Conservation (phyloP, 2,797 vertebrate genomes). For the Naso thynnoides region DNA sequence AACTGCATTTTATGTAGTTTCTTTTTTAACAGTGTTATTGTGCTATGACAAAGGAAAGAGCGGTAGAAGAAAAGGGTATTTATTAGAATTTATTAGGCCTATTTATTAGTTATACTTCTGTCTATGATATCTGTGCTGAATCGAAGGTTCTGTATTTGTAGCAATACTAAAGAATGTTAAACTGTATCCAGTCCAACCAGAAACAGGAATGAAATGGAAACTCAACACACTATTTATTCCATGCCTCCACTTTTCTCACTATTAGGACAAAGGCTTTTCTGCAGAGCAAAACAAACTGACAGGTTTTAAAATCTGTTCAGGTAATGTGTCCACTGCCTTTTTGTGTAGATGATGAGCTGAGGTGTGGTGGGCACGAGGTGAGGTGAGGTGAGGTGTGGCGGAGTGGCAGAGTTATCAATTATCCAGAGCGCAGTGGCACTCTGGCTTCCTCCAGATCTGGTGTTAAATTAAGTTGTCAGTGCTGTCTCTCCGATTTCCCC, state of each 20-base stretch:
- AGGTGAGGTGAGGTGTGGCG: slow-evolving; percentile 65
- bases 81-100: no score
- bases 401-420: slow-evolving; percentile 85
- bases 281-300: slow-evolving; percentile 11
- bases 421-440: slow-evolving; percentile 85
- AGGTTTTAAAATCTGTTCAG: slow-evolving; percentile 48
- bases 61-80: neutral
- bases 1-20: neutral
- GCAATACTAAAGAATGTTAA: neutral
- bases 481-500: slow-evolving; percentile 85
- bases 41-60: neutral
- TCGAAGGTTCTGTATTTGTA: neutral
- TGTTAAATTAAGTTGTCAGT: slow-evolving; percentile 91
- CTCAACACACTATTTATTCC: neutral
- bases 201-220: neutral
- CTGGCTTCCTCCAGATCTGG: slow-evolving; percentile 84
- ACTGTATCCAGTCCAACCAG: neutral
- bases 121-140: neutral
- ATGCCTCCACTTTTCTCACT: neutral
- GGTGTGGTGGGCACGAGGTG: slow-evolving; percentile 61
- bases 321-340: slow-evolving; percentile 48
- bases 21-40: neutral
- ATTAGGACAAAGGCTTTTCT: slow-evolving; percentile 26
- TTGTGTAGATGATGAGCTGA: slow-evolving; percentile 48
- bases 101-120: no score